Conservation (phyloP, 1,140 invertebrate genomes). For the Andrena cerasifolii region DNA sequence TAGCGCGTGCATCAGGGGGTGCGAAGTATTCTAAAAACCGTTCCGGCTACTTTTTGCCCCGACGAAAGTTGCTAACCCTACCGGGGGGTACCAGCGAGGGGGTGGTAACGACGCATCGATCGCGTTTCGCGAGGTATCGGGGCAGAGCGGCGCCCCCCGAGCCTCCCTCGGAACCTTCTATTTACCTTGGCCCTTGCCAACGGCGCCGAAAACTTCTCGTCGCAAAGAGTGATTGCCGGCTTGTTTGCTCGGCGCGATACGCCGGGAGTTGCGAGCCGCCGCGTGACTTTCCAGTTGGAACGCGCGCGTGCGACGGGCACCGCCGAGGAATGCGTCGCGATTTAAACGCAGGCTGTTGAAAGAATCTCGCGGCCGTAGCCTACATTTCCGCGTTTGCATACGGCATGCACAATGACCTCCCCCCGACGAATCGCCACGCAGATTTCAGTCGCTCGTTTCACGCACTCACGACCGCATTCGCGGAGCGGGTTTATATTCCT, state of each 20-base stretch:
- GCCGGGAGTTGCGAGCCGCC: neutral
- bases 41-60: neutral
- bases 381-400: constrained; percentile 1
- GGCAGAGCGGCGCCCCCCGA: constrained; percentile 6
- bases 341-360: neutral
- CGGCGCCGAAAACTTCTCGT: constrained; percentile 13
- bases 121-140: constrained; percentile 39
- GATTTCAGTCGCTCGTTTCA: neutral
- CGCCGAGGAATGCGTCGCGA: no score
- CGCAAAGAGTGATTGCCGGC: constrained; percentile 25
- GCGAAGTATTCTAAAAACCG: neutral
- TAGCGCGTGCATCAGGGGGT: no score
- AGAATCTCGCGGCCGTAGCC: neutral
- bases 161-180: constrained; percentile 20
- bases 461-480: neutral
- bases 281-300: neutral
- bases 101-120: constrained; percentile 16
- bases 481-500: neutral
- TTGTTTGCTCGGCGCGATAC: constrained; percentile 25
- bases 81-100: neutral
- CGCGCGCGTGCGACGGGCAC: no score
- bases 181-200: constrained; percentile 24
- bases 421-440: neutral
- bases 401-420: neutral
- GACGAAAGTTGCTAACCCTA: no score